phyloP scores from a whole-genome alignment of 2,113 vertebrate genomes.

The Sigmodon hispidus region DNA sequence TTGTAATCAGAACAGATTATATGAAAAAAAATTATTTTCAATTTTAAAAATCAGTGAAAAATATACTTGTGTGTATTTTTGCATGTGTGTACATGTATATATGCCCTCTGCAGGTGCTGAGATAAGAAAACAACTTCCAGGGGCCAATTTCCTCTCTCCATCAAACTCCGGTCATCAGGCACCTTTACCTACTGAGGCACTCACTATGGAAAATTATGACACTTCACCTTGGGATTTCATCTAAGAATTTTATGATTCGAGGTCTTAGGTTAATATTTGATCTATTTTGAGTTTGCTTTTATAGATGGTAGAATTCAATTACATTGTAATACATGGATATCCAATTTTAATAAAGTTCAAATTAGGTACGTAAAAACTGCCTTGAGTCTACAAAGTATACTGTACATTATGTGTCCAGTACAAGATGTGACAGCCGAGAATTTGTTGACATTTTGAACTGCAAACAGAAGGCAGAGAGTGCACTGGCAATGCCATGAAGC shows the following conservation, averaged over 20 bases:
- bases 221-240: neutral
- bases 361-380: neutral
- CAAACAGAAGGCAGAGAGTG: neutral
- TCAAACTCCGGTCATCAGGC: neutral
- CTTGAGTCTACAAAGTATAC: constrained; percentile 11
- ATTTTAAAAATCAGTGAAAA: neutral
- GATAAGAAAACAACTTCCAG: neutral
- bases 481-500: neutral
- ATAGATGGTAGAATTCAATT: neutral
- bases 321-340: neutral
- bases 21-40: neutral
- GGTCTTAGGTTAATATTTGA: neutral
- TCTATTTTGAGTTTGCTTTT: neutral
- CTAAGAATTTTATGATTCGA: neutral
- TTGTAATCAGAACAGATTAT: neutral
- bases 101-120: neutral
- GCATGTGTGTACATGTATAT: neutral
- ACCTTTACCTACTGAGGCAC: neutral
- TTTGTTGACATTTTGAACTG: neutral
- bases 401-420: neutral
- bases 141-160: neutral
- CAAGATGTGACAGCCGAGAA: neutral
- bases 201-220: neutral
- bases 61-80: neutral
- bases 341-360: constrained; percentile 22